phyloP scores from a whole-genome alignment of 2,888 invertebrate species.

The Troides helena region DNA sequence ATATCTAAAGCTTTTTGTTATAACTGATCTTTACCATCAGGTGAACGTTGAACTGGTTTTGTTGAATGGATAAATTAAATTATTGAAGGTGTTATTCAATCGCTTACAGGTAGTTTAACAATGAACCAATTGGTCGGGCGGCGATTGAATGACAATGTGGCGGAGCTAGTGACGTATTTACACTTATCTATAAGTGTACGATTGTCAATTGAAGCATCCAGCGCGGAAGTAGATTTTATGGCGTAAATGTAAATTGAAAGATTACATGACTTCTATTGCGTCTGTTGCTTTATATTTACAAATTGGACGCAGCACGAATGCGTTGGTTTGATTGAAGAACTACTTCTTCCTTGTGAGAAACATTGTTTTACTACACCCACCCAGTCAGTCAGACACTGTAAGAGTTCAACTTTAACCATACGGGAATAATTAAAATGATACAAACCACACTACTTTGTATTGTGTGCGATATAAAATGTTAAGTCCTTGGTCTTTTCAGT shows the following conservation, averaged over 20 bases:
- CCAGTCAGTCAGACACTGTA: not conserved
- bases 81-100: not conserved
- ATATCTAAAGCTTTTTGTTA: too few relatives aligned
- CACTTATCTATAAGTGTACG: not conserved
- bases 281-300: conserved; percentile 1
- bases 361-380: not conserved
- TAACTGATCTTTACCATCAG: not conserved
- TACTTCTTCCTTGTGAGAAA: not conserved
- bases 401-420: too few relatives aligned
- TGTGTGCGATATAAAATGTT: too few relatives aligned
- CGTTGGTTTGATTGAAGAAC: not conserved
- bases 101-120: conserved; percentile 20
- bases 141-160: conserved; percentile 26
- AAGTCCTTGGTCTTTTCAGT: too few relatives aligned
- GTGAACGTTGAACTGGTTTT: not conserved
- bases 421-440: too few relatives aligned
- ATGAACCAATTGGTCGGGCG: conserved; percentile 18
- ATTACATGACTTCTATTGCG: conserved; percentile 13
- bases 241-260: conserved; percentile 26
- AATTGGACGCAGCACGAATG: not conserved
- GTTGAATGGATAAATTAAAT: not conserved
- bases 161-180: conserved; percentile 10
- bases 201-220: conserved; percentile 10
- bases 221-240: conserved; percentile 23
- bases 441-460: too few relatives aligned